Conservation (phyloP, 2,797 vertebrate genomes). For the Tragelaphus eurycerus region DNA sequence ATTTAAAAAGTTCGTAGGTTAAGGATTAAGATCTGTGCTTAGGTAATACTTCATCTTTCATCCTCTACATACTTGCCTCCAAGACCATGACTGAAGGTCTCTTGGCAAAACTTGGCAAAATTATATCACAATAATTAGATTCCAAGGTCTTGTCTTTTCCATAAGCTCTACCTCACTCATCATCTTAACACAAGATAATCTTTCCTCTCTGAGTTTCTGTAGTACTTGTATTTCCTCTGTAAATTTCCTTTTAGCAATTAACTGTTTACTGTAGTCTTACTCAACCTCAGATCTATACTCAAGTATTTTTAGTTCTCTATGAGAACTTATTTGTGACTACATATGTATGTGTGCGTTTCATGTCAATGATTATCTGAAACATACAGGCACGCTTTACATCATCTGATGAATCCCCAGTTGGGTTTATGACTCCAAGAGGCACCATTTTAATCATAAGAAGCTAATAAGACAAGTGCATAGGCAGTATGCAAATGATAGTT, state of each 20-base stretch:
- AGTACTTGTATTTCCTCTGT: not conserved
- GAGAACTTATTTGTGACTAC: not conserved
- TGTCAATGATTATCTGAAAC: not conserved
- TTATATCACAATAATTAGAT: not conserved
- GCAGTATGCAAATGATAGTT: not conserved
- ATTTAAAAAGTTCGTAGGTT: not conserved
- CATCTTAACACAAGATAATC: not conserved
- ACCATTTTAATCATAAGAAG: not conserved
- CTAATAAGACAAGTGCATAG: not conserved
- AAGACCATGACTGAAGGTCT: not conserved
- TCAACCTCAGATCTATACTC: not conserved
- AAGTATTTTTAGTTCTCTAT: not conserved
- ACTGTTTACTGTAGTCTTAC: not conserved
- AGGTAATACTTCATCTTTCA: not conserved
- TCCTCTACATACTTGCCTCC: not conserved
- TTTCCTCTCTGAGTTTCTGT: not conserved
- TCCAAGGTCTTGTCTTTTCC: not conserved
- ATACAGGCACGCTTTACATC: not conserved
- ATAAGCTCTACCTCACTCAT: not conserved
- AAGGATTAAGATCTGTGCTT: not conserved
- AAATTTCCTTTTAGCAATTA: not conserved
- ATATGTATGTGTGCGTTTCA: not conserved
- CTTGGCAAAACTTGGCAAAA: not conserved
- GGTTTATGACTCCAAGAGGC: not conserved
- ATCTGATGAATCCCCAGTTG: not conserved